These are phyloP conservation scores for Trichogramma pretiosum DNA, from an alignment of 1,140 invertebrate species.

Conservation along the genomic window DNA sequence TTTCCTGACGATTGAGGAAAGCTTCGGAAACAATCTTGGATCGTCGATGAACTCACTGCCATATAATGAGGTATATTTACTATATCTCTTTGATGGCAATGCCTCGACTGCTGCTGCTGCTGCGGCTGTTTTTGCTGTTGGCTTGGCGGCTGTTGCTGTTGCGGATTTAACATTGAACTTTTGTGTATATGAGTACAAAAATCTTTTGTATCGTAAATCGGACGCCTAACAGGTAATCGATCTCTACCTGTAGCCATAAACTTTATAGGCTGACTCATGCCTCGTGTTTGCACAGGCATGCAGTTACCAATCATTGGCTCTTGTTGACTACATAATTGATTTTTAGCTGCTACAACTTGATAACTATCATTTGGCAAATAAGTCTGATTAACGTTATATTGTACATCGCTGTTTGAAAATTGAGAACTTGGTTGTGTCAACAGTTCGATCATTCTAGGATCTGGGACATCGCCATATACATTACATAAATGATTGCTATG, in stretches of 20 bases:
- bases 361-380: not conserved
- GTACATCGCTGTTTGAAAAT: not conserved
- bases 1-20: too few species aligned
- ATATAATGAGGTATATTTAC: not conserved
- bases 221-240: constrained; percentile 10
- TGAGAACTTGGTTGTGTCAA: too few species aligned
- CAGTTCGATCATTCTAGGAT: not conserved
- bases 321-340: not conserved
- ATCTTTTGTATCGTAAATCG: constrained; percentile 12
- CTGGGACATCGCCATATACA: not conserved
- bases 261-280: constrained; percentile 21
- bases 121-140: not conserved
- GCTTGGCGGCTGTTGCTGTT: too few species aligned
- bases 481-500: not conserved
- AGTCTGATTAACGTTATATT: not conserved
- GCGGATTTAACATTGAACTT: not conserved
- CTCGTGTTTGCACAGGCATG: constrained; percentile 1
- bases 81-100: not conserved
- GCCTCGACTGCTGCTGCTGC: not conserved
- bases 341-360: not conserved
- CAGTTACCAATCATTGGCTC: not conserved
- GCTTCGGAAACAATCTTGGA: too few species aligned
- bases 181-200: constrained; percentile 2
- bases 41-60: too few species aligned
- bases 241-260: constrained; percentile 21